phyloP scores from a whole-genome alignment of 2,888 invertebrate genomes.

The Sphaerophoria taeniata region DNA sequence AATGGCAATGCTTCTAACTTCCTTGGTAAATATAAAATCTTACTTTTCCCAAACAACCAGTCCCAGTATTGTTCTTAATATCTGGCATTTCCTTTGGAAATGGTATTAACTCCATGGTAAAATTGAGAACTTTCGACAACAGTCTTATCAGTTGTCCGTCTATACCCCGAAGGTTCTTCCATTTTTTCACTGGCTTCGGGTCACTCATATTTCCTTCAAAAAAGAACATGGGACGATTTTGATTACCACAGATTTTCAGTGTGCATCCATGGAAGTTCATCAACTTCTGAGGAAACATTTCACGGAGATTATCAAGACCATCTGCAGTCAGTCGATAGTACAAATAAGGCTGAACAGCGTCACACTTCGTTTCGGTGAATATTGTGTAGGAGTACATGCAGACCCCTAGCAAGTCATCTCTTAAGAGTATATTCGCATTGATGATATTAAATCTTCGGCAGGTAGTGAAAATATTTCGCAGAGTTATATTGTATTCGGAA shows the following conservation, averaged over 20 bases:
- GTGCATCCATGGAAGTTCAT: slow-evolving; percentile 76
- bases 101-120: slow-evolving; percentile 75
- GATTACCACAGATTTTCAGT: slow-evolving; percentile 76
- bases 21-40: background rate
- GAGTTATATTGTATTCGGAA: background rate
- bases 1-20: background rate
- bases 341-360: slow-evolving; percentile 57
- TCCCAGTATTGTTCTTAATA: background rate
- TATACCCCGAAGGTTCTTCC: slow-evolving; percentile 76
- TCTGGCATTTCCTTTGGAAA: background rate
- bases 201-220: slow-evolving; percentile 76
- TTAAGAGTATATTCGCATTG: slow-evolving; percentile 77
- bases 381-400: slow-evolving; percentile 69
- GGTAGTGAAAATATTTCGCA: background rate
- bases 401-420: slow-evolving; percentile 42
- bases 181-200: slow-evolving; percentile 65
- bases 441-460: slow-evolving; percentile 64
- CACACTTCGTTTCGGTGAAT: slow-evolving; percentile 64
- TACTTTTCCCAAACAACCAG: slow-evolving; percentile 76
- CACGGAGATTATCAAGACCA: slow-evolving; percentile 50
- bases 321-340: slow-evolving; percentile 74
- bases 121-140: slow-evolving; percentile 76
- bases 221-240: slow-evolving; percentile 75
- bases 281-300: slow-evolving; percentile 66
- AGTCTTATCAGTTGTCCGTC: slow-evolving; percentile 78